Percentiles rank a stretch among this genome's conserved stretches.
Conservation (phyloP, 2,888 invertebrate species). For the Scaptomyza caliginosa region DNA sequence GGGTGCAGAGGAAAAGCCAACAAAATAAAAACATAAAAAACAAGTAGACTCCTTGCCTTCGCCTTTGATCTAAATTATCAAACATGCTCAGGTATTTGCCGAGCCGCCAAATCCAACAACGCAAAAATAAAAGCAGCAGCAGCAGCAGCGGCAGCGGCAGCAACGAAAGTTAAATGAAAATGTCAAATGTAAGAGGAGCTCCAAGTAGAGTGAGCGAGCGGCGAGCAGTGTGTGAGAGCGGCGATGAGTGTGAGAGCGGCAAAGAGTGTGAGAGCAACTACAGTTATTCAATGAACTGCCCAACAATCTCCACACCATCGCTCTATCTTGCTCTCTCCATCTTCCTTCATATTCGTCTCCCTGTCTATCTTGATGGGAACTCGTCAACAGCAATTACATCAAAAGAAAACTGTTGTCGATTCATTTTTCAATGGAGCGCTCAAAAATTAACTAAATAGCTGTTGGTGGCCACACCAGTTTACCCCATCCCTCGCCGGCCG, state of each 20-base stretch:
- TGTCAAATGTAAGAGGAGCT: slow-evolving; percentile 58
- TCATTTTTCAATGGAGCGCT: slow-evolving; percentile 56
- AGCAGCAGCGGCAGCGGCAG: neutral
- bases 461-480: neutral
- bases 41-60: slow-evolving; percentile 52
- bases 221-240: slow-evolving; percentile 12
- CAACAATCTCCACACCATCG: neutral
- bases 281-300: slow-evolving; percentile 69
- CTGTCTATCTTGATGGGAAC: no score
- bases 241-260: neutral
- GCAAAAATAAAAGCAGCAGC: slow-evolving; percentile 19
- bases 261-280: slow-evolving; percentile 19
- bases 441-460: slow-evolving; percentile 71
- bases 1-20: neutral
- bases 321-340: neutral
- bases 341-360: neutral
- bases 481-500: neutral
- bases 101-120: slow-evolving; percentile 45
- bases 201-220: slow-evolving; percentile 4
- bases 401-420: slow-evolving; percentile 64
- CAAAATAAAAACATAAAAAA: slow-evolving; percentile 1
- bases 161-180: slow-evolving; percentile 52
- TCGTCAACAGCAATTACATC: slow-evolving; percentile 61
- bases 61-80: slow-evolving; percentile 76
- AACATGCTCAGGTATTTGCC: slow-evolving; percentile 74